These are phyloP conservation scores for Mesopsocus fuscifrons DNA, from an alignment of 2,888 invertebrate species.

Conservation along the genomic window DNA sequence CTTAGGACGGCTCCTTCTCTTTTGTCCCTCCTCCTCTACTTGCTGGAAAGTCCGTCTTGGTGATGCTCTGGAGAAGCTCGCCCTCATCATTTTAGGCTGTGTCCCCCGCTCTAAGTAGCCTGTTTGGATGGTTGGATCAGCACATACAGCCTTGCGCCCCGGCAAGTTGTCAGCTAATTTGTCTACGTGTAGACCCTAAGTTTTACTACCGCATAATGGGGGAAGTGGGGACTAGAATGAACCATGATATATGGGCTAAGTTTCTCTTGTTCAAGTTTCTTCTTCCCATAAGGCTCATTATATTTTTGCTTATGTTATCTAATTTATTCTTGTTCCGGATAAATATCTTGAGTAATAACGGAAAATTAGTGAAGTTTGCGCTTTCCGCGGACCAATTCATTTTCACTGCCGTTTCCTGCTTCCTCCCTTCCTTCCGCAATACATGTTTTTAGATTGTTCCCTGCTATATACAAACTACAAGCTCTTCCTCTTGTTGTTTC, in stretches of 20 bases:
- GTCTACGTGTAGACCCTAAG: conserved; percentile 9
- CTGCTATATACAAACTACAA: no score
- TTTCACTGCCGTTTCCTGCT: no score
- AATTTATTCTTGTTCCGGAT: conserved; percentile 9
- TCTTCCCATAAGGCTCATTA: conserved; percentile 8
- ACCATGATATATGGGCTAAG: conserved; percentile 9
- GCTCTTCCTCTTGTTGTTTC: no score
- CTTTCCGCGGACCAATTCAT: no score
- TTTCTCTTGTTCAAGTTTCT: conserved; percentile 8
- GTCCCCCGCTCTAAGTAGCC: no score
- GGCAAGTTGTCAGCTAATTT: conserved; percentile 7
- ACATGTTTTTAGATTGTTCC: no score
- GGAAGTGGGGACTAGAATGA: conserved; percentile 5
- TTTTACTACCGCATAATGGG: conserved; percentile 9
- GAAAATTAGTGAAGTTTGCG: conserved; percentile 6
- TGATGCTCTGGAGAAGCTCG: no score
- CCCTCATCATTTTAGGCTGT: no score
- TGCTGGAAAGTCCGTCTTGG: background rate
- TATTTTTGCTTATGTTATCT: conserved; percentile 11
- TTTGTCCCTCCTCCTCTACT: conserved; percentile 1
- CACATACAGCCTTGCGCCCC: no score
- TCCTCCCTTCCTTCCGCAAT: no score
- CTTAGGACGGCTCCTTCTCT: conserved; percentile 7
- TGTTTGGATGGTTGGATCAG: no score
- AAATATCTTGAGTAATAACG: conserved; percentile 7